Conservation (phyloP, 2,888 invertebrate species). For the Clusia tigrina region DNA sequence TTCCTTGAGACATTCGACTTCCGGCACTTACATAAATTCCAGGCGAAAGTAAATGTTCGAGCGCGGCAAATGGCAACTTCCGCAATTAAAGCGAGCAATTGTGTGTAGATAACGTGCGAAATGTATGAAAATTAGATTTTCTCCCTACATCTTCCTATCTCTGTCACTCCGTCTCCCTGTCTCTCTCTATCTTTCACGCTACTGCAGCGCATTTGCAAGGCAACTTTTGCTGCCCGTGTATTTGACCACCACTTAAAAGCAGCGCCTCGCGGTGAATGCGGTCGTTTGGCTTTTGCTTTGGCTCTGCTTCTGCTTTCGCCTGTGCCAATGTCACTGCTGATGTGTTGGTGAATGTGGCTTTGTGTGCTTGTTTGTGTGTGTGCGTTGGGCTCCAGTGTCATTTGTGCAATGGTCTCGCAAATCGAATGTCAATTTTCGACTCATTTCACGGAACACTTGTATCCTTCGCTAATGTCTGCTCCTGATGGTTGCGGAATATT, state of each 20-base stretch:
- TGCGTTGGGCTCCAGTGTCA: not conserved
- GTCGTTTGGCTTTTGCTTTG: not conserved
- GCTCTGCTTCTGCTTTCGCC: not conserved
- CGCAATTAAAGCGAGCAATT: constrained; percentile 35
- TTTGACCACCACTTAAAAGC: not conserved
- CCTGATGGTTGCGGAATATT: constrained; percentile 38
- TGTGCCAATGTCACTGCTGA: constrained; percentile 5
- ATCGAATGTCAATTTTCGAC: constrained; percentile 61
- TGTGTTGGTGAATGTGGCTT: too few relatives aligned
- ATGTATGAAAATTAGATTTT: not conserved
- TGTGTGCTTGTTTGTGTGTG: too few relatives aligned
- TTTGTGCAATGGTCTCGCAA: constrained; percentile 57
- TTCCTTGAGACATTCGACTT: constrained; percentile 5
- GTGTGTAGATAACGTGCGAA: constrained; percentile 7
- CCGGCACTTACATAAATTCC: not conserved
- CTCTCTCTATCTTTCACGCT: not conserved
- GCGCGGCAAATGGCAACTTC: constrained; percentile 31
- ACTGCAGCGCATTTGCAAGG: constrained; percentile 1
- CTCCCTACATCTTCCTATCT: not conserved
- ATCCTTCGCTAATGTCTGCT: constrained; percentile 43
- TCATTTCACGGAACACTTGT: constrained; percentile 62
- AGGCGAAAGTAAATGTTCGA: not conserved
- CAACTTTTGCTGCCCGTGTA: not conserved
- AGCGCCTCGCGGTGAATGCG: not conserved
- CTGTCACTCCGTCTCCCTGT: not conserved